phyloP scores from a whole-genome alignment of 2,888 invertebrate species.

The Aphrophora alni region DNA sequence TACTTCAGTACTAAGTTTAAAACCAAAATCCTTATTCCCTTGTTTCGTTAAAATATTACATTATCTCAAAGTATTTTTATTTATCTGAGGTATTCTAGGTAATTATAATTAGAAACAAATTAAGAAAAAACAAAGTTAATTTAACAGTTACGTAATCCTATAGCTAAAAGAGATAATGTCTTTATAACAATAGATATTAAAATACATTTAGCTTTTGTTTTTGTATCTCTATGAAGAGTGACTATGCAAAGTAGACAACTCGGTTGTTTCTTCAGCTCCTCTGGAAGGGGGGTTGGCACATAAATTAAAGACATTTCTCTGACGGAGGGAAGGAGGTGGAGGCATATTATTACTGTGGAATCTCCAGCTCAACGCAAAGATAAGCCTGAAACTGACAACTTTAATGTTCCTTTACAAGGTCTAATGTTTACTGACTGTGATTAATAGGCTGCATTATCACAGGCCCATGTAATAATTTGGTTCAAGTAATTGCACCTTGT shows the following conservation, averaged over 20 bases:
- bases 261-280: background rate
- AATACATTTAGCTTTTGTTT: slow-evolving; percentile 22
- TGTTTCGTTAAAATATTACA: no score
- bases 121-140: background rate
- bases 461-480: background rate
- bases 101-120: slow-evolving; percentile 4
- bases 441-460: background rate
- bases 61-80: no score
- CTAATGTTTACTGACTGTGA: background rate
- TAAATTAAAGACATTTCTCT: background rate
- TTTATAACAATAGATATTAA: background rate
- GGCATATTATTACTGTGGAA: background rate
- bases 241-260: background rate
- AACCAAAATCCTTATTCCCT: no score
- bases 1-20: no score
- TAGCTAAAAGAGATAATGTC: background rate
- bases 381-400: background rate
- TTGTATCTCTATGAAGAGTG: background rate
- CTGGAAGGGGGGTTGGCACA: background rate
- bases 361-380: background rate
- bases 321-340: background rate
- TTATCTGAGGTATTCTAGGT: no score
- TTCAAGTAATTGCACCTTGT: background rate
- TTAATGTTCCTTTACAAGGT: background rate
- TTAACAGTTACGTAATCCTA: background rate